These are phyloP conservation scores for Melinopterus prodromus DNA, from an alignment of 2,888 invertebrate species.

Conservation along the genomic window DNA sequence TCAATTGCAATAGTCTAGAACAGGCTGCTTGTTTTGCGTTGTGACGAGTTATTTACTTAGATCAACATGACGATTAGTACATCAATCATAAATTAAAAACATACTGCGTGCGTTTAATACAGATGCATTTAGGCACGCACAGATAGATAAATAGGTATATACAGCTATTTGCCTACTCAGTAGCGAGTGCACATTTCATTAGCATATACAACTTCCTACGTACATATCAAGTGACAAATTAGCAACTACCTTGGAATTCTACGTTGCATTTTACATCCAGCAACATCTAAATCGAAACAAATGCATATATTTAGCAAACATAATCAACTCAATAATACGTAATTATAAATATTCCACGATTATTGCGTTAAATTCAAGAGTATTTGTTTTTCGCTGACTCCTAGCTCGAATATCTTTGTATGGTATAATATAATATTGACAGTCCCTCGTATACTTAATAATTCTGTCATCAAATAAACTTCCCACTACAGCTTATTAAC, in stretches of 20 bases:
- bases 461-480: too few relatives aligned
- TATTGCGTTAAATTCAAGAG: not conserved
- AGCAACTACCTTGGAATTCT: not conserved
- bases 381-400: not conserved
- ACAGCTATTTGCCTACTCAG: not conserved
- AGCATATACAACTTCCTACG: not conserved
- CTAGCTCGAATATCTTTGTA: too few relatives aligned
- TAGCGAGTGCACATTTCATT: not conserved
- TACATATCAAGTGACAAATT: not conserved
- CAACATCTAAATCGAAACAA: not conserved
- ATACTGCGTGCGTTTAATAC: not conserved
- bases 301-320: too few relatives aligned
- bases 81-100: not conserved
- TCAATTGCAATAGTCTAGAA: too few relatives aligned
- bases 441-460: too few relatives aligned
- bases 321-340: too few relatives aligned
- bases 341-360: too few relatives aligned
- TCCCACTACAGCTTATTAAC: not conserved
- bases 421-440: too few relatives aligned
- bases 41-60: not conserved
- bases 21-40: too few relatives aligned
- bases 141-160: not conserved
- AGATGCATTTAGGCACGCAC: not conserved
- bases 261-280: not conserved
- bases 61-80: not conserved